Evolutionary conservation across 2,888 invertebrate genomes (phyloP).

Genomic region (Diarsia dahlii): DNA sequence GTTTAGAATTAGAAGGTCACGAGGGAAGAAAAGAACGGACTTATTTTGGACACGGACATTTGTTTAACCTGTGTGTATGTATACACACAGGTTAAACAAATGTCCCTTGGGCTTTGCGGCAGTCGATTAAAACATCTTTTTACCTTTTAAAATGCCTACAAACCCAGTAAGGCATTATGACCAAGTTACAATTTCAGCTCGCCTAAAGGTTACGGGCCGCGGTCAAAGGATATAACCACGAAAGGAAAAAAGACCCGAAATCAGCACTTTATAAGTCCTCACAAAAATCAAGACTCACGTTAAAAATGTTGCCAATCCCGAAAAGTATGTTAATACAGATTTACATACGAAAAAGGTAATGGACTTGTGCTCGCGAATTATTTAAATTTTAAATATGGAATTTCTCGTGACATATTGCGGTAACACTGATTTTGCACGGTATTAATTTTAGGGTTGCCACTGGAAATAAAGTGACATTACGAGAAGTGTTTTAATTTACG

Average conservation of each 20-base stretch:
- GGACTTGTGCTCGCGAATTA: constrained; percentile 35
- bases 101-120: too few relatives aligned
- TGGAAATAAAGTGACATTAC: neutral
- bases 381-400: constrained; percentile 50
- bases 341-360: constrained; percentile 60
- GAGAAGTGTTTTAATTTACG: neutral
- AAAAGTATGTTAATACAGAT: constrained; percentile 58
- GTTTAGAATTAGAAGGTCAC: too few relatives aligned
- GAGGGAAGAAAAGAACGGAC: too few relatives aligned
- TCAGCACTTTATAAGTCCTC: constrained; percentile 23
- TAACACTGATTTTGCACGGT: constrained; percentile 30
- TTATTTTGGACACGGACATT: too few relatives aligned
- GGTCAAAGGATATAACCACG: constrained; percentile 23
- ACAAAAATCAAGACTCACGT: constrained; percentile 25
- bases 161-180: neutral
- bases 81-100: too few relatives aligned
- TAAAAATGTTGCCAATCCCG: constrained; percentile 42
- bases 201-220: constrained; percentile 11
- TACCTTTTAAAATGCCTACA: neutral
- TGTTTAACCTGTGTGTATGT: too few relatives aligned
- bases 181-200: constrained; percentile 11
- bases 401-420: constrained; percentile 40
- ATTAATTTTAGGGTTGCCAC: constrained; percentile 12
- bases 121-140: neutral
- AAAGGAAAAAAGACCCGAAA: constrained; percentile 4